Evolutionary conservation across 2,797 vertebrate species (phyloP).

Genomic region (Yasuhikotakia modesta): DNA sequence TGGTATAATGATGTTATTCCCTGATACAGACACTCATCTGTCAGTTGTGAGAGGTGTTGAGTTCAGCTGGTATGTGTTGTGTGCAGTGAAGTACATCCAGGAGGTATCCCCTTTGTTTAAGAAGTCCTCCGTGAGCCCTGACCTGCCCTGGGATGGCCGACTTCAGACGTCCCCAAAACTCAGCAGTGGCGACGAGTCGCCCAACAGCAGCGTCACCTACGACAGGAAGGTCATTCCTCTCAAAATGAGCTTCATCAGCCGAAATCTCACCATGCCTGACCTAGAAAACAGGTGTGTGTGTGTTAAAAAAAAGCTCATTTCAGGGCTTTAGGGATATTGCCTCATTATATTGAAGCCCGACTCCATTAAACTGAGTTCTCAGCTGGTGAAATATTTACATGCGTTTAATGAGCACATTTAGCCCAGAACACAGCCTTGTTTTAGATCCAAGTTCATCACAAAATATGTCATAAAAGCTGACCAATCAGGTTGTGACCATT

Average conservation of each 20-base stretch:
- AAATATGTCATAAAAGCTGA: too few species aligned
- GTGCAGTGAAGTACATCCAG: constrained; percentile 92
- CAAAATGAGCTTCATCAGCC: constrained; percentile 94
- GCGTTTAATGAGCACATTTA: too few species aligned
- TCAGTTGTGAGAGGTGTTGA: background rate
- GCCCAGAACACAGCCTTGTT: too few species aligned
- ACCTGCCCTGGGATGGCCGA: constrained; percentile 89
- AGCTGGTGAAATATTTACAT: too few species aligned
- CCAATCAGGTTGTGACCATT: too few species aligned
- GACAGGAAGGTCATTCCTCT: constrained; percentile 92
- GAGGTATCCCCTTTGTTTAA: constrained; percentile 95
- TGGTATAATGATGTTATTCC: too few species aligned
- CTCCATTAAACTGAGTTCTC: too few species aligned
- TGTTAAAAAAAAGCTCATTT: background rate
- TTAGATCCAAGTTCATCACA: too few species aligned
- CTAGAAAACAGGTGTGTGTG: constrained; percentile 88
- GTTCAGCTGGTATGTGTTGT: constrained; percentile 47
- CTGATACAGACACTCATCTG: background rate
- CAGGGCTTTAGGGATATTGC: too few species aligned
- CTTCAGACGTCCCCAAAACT: constrained; percentile 82
- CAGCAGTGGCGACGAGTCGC: constrained; percentile 89
- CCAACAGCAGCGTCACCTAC: constrained; percentile 80
- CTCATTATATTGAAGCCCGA: too few species aligned
- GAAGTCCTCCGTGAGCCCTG: constrained; percentile 89
- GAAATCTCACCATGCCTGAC: constrained; percentile 96